Evolutionary conservation across 2,797 vertebrate species (phyloP).

Genomic region (Limosa lapponica): DNA sequence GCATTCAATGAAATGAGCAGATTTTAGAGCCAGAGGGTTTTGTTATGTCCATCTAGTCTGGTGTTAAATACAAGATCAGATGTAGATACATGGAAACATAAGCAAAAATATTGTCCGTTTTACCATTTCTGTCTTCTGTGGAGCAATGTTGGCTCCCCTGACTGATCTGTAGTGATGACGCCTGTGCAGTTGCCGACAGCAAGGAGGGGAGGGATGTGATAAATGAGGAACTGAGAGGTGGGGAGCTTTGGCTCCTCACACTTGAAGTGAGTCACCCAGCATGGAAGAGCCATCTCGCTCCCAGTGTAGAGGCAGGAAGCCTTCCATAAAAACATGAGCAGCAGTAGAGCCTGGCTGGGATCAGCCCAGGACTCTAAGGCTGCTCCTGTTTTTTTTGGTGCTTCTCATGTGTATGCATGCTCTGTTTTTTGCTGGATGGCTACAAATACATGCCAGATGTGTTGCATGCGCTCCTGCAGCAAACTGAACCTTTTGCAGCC

Average conservation of each 20-base stretch:
- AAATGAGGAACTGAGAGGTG: background rate
- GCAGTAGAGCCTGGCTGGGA: background rate
- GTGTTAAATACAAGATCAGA: background rate
- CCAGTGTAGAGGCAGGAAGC: background rate
- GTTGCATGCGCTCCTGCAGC: background rate
- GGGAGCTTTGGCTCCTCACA: background rate
- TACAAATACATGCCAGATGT: background rate
- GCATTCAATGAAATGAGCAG: background rate
- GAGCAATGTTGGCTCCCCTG: background rate
- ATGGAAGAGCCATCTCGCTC: background rate
- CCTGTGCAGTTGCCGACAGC: background rate
- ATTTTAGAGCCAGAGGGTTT: background rate
- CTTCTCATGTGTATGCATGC: background rate
- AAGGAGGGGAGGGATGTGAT: background rate
- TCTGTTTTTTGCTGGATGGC: background rate
- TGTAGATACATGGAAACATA: background rate
- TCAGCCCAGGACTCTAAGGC: background rate
- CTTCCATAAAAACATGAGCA: background rate
- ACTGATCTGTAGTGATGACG: background rate
- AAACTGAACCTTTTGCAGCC: background rate
- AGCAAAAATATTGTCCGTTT: background rate
- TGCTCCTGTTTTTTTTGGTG: background rate
- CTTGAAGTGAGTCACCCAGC: background rate
- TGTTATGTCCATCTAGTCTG: background rate
- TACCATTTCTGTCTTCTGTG: background rate